Percentiles rank a stretch among this genome's conserved stretches.
These are phyloP conservation scores for Neopelma chrysocephalum DNA, from an alignment of 2,797 vertebrate species.

Conservation along the genomic window DNA sequence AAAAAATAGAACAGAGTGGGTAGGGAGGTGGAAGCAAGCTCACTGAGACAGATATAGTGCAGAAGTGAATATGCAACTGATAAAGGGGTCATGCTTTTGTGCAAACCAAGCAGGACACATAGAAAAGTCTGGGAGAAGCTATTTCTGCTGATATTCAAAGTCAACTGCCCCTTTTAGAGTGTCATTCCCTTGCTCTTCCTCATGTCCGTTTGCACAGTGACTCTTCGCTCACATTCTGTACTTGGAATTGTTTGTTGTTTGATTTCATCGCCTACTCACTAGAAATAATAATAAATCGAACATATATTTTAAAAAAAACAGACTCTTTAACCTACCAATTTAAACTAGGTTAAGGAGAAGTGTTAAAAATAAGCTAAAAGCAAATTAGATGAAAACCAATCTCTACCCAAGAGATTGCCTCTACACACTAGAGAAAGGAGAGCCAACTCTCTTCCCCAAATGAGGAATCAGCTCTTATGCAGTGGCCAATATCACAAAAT, in stretches of 20 bases:
- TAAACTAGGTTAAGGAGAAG: background rate
- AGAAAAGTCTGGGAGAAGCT: background rate
- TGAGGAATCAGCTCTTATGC: background rate
- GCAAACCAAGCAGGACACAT: background rate
- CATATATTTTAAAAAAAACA: background rate
- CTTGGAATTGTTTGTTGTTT: background rate
- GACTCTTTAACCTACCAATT: background rate
- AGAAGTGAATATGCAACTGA: background rate
- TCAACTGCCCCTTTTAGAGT: background rate
- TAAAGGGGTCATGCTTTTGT: background rate
- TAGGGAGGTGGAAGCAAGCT: conserved; percentile 1
- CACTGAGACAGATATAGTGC: background rate
- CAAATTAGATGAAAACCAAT: background rate
- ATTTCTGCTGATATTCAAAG: background rate
- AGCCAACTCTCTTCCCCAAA: background rate
- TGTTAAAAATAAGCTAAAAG: background rate
- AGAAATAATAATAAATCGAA: background rate
- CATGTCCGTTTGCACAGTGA: background rate
- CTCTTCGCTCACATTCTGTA: background rate
- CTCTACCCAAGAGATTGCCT: background rate
- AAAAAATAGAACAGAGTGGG: conserved; percentile 19
- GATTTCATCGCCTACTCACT: background rate
- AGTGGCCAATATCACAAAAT: background rate
- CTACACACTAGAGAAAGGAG: background rate
- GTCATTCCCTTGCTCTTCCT: background rate